Conservation (phyloP, 2,888 invertebrate genomes). For the Ophonus ardosiacus region DNA sequence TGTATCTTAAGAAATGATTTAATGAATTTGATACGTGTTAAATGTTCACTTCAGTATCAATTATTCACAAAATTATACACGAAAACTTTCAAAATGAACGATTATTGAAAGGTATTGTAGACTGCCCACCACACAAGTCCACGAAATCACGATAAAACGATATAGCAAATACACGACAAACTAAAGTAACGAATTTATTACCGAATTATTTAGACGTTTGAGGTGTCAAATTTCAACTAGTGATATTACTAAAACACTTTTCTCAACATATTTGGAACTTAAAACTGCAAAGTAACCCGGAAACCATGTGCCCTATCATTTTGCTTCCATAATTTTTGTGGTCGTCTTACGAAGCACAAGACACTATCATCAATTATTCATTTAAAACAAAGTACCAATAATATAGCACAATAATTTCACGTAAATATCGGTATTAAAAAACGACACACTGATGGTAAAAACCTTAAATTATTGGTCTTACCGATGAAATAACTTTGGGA, state of each 20-base stretch:
- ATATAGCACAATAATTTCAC: slow-evolving; percentile 68
- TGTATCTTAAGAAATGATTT: slow-evolving; percentile 52
- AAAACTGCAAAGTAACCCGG: slow-evolving; percentile 72
- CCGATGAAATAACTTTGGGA: slow-evolving; percentile 79
- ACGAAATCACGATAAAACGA: slow-evolving; percentile 63
- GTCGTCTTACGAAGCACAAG: slow-evolving; percentile 64
- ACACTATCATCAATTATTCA: slow-evolving; percentile 61
- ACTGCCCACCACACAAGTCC: slow-evolving; percentile 62
- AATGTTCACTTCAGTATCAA: slow-evolving; percentile 35
- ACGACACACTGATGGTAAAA: slow-evolving; percentile 61
- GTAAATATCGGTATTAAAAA: slow-evolving; percentile 69
- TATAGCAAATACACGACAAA: slow-evolving; percentile 57
- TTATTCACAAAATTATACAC: slow-evolving; percentile 49
- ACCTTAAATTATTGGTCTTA: slow-evolving; percentile 73
- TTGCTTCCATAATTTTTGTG: slow-evolving; percentile 71
- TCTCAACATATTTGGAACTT: slow-evolving; percentile 57
- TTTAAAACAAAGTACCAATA: slow-evolving; percentile 65
- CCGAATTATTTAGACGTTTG: slow-evolving; percentile 33
- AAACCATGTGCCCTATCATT: slow-evolving; percentile 78
- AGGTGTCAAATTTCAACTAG: slow-evolving; percentile 46
- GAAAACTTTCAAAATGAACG: slow-evolving; percentile 61
- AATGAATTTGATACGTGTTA: slow-evolving; percentile 51
- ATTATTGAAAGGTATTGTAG: slow-evolving; percentile 60
- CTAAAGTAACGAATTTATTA: slow-evolving; percentile 56
- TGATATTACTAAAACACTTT: slow-evolving; percentile 38